These are phyloP conservation scores for Drosophila eugracilis DNA, from an alignment of 1,140 invertebrate species.

Conservation along the genomic window DNA sequence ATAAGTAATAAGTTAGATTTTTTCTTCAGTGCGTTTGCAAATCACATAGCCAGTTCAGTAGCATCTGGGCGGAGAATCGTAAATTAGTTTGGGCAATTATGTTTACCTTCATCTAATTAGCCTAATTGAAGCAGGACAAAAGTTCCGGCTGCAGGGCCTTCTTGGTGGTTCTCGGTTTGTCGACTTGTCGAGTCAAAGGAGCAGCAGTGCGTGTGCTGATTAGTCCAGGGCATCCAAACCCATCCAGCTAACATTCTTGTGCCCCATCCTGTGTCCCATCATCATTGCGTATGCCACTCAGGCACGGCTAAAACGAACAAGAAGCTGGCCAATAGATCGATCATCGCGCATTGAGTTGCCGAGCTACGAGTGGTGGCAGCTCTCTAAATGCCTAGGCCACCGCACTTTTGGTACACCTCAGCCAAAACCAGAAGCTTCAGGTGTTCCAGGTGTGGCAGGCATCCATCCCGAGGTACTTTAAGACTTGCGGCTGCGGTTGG, in stretches of 20 bases:
- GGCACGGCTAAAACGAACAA: constrained; percentile 10
- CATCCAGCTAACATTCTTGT: not conserved
- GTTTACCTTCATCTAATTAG: constrained; percentile 79
- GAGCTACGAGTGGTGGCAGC: not conserved
- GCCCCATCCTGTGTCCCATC: constrained; percentile 12
- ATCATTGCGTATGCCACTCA: constrained; percentile 38
- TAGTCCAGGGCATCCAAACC: constrained; percentile 1
- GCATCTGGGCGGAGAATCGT: constrained; percentile 44
- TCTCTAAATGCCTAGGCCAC: constrained; percentile 31
- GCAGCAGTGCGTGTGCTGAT: constrained; percentile 31
- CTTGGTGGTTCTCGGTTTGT: constrained; percentile 6
- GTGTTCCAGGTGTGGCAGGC: constrained; percentile 36
- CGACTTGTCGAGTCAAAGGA: constrained; percentile 3
- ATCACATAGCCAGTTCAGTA: constrained; percentile 13
- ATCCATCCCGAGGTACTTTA: constrained; percentile 35
- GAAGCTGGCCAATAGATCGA: constrained; percentile 42
- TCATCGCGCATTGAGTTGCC: constrained; percentile 11
- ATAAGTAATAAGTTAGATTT: too few relatives aligned
- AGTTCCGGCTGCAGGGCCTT: constrained; percentile 32
- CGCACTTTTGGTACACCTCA: constrained; percentile 28
- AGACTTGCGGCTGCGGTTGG: constrained; percentile 43
- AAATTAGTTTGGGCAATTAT: constrained; percentile 71
- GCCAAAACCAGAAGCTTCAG: constrained; percentile 22
- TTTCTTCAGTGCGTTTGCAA: constrained; percentile 3
- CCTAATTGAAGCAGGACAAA: constrained; percentile 76